Conservation (phyloP, 2,797 vertebrate genomes). For the Falco columbarius region DNA sequence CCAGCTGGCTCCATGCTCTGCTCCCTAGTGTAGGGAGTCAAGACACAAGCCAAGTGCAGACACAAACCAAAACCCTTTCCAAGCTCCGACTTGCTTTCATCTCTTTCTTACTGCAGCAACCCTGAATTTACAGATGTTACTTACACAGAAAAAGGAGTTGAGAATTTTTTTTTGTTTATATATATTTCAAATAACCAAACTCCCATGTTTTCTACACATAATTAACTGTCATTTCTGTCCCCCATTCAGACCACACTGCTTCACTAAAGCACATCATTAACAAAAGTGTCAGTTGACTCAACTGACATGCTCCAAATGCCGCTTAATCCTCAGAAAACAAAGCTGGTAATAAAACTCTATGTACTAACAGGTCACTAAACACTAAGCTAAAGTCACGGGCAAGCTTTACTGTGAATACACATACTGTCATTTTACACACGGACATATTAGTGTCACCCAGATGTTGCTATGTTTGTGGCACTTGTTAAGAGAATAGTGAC, state of each 20-base stretch:
- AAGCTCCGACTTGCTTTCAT: conserved; percentile 30
- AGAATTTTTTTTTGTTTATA: neutral
- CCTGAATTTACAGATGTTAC: neutral
- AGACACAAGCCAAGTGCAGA: neutral
- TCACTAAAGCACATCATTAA: neutral
- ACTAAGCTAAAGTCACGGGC: neutral
- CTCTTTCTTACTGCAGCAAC: neutral
- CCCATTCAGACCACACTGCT: neutral
- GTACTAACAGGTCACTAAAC: neutral
- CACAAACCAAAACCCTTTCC: conserved; percentile 28
- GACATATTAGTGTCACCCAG: neutral
- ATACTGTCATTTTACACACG: neutral
- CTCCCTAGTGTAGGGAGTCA: neutral
- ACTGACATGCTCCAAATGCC: neutral
- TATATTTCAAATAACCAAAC: neutral
- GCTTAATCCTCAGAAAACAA: conserved; percentile 12
- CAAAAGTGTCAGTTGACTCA: conserved; percentile 17
- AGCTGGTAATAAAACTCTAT: conserved; percentile 6
- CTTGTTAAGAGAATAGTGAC: neutral
- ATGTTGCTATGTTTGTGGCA: neutral
- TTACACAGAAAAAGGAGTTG: neutral
- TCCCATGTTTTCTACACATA: neutral
- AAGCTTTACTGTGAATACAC: neutral
- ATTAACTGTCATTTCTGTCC: neutral
- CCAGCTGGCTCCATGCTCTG: neutral